Base-by-base conservation (phyloP, 1,140 invertebrate species). In the Penaeus japonicus region DNA sequence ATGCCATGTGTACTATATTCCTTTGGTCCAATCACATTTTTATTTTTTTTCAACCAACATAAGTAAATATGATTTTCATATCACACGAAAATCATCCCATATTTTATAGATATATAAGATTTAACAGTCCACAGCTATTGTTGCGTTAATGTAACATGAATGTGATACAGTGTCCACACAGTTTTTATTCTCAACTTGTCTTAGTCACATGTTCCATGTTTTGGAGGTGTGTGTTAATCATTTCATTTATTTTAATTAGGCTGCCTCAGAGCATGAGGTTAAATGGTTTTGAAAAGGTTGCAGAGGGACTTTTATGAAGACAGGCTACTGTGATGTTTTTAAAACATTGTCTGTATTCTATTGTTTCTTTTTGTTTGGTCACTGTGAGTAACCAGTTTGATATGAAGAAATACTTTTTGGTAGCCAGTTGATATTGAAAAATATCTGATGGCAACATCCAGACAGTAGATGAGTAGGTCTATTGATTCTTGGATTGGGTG, bases 401-500 rank as follows among this genome's bases (percentile, higher is more conserved):
- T 39, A 39, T 39, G 12, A 39, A 39, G 39, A 75, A 32, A 12
- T 75, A 24, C 84, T 75, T 59, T 35, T 32, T 35, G 20, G 27
- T 24, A 20, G 18, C 27, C 35, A 30, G 30, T 77, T 77, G 18
- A 77, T 24, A 77, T 35, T 77, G 30, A 77, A 77, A 77, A 53
- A 78, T 85, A 75, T 78, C 53, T 57, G 17, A 30, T 75, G 54
- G 65, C 73, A 78, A 27, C 84, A 77, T 85, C 84, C 84, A 78
- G 84, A 85, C 73, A 78, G 70, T 85, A 85, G 84, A 85, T 59
- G 54, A 35, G 18, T 27, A n/a, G 18, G 80, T 83, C 57, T 83
- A 83, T 65, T 83, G 80, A 59, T 62, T 83, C 57, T 83, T 35
- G 80, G 80, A 83, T 62, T 83, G 80, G 80, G 62, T 59, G 80